Evolutionary conservation across 2,113 vertebrate species (phyloP), one percentile per base, ranked within the genome.

Genomic region (Scortum barcoo): DNA sequence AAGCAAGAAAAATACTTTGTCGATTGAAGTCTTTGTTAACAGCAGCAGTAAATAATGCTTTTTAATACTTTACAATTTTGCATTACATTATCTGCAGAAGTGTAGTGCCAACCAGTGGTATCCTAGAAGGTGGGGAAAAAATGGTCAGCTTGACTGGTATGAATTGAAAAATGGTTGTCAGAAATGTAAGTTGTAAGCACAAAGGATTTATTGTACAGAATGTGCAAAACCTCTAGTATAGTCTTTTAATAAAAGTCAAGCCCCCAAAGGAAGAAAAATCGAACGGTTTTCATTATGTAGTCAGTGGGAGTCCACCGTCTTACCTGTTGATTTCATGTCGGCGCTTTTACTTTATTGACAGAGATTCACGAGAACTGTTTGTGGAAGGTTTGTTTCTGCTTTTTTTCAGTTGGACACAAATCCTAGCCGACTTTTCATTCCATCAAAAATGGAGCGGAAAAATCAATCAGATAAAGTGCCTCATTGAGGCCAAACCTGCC

Each of bases 391-490:
- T 30, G 10, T 54, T 26, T 26, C 69, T n/a, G 13, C 7, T 19
- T 19, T 50, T 50, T 40, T 20, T 22, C 17, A 42, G 40, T 42
- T 5, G 17, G n/a, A 76, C 48, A 54, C 17, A 38, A 65, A 51
- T 42, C 22, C 16, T 17, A 28, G 5, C 11, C 1, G 9, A 12
- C 69, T 30, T 10, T 79, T 68, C 72, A 53, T 44, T 70, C 19
- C 19, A 65, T 79, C 44, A 62, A 38, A 80, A 68, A 51, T 24
- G 3, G 10, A 68, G 42, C 50, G 51, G 14, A 5, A 53, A 62
- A 70, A 65, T 2, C 80, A 72, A 72, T 87, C 53, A 5, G 33
- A 56, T 26, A 42, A 75, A 76, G 56, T 78, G 46, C 17, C 46
- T 73, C 22, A n/a, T 50, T 26, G 54, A 60, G 46, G 50, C 38